Evolutionary conservation across 2,797 vertebrate species (phyloP).

Genomic region (Miichthys miiuy): DNA sequence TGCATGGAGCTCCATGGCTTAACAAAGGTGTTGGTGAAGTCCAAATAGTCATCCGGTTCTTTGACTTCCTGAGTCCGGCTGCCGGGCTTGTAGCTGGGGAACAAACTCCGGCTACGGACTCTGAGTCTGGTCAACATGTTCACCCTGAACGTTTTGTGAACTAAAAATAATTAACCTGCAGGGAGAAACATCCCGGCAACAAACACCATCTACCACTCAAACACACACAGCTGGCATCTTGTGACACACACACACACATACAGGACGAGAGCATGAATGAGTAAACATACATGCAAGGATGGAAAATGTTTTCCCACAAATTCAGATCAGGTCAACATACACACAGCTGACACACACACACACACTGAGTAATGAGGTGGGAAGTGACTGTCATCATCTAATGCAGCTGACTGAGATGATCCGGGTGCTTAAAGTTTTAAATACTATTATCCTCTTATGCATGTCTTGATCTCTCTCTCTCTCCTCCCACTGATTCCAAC

Average conservation of each 20-base stretch:
- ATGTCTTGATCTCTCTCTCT: slow-evolving; percentile 41
- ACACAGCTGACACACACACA: background rate
- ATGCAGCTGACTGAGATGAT: slow-evolving; percentile 78
- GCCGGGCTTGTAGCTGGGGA: slow-evolving; percentile 76
- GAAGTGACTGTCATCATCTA: slow-evolving; percentile 68
- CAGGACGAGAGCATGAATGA: background rate
- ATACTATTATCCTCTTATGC: slow-evolving; percentile 72
- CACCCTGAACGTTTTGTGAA: background rate
- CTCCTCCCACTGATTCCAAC: slow-evolving; percentile 28
- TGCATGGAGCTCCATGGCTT: slow-evolving; percentile 84
- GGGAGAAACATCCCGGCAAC: background rate
- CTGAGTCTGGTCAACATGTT: slow-evolving; percentile 69
- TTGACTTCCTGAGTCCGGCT: background rate
- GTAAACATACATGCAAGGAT: background rate
- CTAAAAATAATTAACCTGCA: background rate
- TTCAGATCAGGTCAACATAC: slow-evolving; percentile 1
- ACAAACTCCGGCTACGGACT: slow-evolving; percentile 80
- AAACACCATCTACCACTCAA: background rate
- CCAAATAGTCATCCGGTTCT: slow-evolving; percentile 45
- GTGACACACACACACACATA: background rate
- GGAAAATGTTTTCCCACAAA: background rate
- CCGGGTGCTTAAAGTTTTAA: slow-evolving; percentile 85
- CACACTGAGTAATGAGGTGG: slow-evolving; percentile 32
- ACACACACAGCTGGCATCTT: background rate
- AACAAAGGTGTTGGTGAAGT: slow-evolving; percentile 60